phyloP scores from a whole-genome alignment of 2,113 vertebrate species.

The Pelvicachromis taeniatus region DNA sequence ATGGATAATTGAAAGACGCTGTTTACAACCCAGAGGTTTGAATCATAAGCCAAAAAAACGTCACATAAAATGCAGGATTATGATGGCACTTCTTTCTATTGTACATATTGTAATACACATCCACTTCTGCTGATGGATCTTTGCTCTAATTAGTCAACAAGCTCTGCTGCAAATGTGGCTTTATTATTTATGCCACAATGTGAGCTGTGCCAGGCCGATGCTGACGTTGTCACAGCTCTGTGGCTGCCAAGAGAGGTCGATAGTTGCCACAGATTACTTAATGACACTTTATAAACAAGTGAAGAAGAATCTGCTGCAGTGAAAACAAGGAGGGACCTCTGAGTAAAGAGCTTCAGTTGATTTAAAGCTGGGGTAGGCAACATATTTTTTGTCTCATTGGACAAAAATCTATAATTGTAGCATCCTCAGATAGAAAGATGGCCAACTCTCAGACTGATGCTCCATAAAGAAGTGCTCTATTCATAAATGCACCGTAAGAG shows the following conservation, averaged over 20 bases:
- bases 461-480: not conserved
- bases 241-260: not conserved
- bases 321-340: not conserved
- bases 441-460: not conserved
- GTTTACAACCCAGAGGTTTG: not conserved
- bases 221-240: not conserved
- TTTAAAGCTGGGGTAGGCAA: not conserved
- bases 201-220: not conserved
- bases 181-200: conserved; percentile 14
- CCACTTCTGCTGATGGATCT: conserved; percentile 13
- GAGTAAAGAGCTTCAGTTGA: not conserved
- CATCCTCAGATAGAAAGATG: not conserved
- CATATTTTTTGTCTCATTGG: not conserved
- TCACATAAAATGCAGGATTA: not conserved
- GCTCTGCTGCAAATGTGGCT: conserved; percentile 2
- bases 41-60: not conserved
- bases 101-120: conserved; percentile 5
- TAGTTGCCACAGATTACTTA: not conserved
- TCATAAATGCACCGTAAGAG: not conserved
- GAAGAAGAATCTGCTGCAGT: not conserved
- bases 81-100: not conserved
- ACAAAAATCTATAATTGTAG: not conserved
- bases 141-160: conserved; percentile 21
- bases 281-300: conserved; percentile 1
- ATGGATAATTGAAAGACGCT: not conserved